phyloP scores from a whole-genome alignment of 2,113 vertebrate genomes.

The Crotalus tigris region DNA sequence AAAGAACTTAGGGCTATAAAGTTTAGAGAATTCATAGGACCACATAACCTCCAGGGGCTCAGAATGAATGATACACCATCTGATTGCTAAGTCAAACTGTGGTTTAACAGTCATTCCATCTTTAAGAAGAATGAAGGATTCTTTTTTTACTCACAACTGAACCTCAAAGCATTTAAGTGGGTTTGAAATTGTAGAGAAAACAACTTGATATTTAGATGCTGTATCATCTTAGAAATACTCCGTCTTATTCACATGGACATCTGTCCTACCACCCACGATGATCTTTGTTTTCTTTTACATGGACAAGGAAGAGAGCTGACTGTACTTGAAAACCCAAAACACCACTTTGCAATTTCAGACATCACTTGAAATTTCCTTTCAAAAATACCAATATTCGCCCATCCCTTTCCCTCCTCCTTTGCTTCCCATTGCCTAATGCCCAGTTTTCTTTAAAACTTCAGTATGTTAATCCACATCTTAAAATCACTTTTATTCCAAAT shows the following conservation, averaged over 20 bases:
- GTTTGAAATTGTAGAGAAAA: constrained; percentile 40
- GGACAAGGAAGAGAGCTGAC: constrained; percentile 21
- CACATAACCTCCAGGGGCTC: constrained; percentile 6
- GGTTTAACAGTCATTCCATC: neutral
- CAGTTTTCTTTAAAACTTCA: neutral
- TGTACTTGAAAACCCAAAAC: constrained; percentile 34
- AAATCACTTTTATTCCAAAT: neutral
- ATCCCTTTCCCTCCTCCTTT: neutral
- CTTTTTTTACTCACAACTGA: constrained; percentile 43
- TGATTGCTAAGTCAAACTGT: neutral
- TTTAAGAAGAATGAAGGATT: constrained; percentile 10
- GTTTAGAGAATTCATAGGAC: constrained; percentile 27
- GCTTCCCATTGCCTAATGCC: neutral
- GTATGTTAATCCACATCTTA: neutral
- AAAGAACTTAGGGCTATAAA: constrained; percentile 17
- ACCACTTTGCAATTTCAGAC: constrained; percentile 27
- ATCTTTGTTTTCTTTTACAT: constrained; percentile 40
- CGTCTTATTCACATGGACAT: constrained; percentile 39
- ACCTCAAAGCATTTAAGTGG: neutral
- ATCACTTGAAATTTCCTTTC: constrained; percentile 22
- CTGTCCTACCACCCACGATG: constrained; percentile 32
- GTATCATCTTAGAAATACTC: constrained; percentile 39
- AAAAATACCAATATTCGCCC: neutral
- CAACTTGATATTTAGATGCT: constrained; percentile 48
- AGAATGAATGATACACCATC: constrained; percentile 7